Base-by-base conservation (phyloP, 2,888 invertebrate species). In the Adelognathus sp. region DNA sequence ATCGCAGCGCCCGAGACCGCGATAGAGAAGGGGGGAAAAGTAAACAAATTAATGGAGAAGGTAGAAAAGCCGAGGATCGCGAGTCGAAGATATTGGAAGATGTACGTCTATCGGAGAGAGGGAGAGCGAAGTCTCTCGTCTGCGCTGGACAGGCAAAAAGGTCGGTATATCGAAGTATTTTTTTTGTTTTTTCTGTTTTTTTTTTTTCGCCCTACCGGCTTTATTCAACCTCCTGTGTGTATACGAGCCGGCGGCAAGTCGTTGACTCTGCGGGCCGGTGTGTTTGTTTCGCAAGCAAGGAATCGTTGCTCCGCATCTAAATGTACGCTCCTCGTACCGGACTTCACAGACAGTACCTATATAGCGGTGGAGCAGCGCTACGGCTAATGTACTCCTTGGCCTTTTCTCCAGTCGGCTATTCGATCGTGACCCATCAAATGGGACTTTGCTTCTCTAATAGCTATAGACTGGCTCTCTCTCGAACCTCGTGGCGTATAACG, bases 211-310 rank as follows among this genome's bases (percentile, higher is more conserved):
- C 79, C 79, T 63, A 79, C 76, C 58, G 77, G 78, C 78, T 84
- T 83, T 83, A 82, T 86, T 82, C 82, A 83, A 76, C 64, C 79
- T 52, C 79, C 63, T 44, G n/a, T n/a, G n/a, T n/a, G n/a, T n/a
- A n/a, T n/a, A n/a, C n/a, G n/a, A n/a, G n/a, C 27, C 41, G 41
- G 27, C 56, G 70, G 66, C 77, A 77, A 80, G 83, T 86, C 84
- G 83, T 80, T 80, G 84, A 85, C 83, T 87, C 80, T 81, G 21
- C 72, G 66, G 60, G 76, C n/a, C n/a, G n/a, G n/a, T n/a, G n/a
- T 87, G 86, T 87, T 87, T 87, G 86, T 87, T 87, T 85, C 80
- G 84, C 84, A 82, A 87, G 85, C 84, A 79, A 80, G 81, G 84
- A 84, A 84, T 75, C 86, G 81, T 64, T 81, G 86, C 50, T 69